These are phyloP conservation scores for Aphaenogaster rudis DNA, from an alignment of 1,140 invertebrate genomes.

Conservation along the genomic window DNA sequence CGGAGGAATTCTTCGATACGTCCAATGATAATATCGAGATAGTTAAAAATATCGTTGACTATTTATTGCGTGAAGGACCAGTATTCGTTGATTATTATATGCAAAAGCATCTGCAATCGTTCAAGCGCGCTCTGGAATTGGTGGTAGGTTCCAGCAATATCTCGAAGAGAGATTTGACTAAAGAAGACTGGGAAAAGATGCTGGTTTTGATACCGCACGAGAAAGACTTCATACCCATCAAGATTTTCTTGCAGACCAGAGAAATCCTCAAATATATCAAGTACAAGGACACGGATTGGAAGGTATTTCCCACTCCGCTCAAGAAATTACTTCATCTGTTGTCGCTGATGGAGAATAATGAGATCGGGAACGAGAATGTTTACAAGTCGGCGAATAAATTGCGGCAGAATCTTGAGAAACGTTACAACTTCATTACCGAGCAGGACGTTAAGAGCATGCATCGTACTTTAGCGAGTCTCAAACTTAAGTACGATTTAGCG, in stretches of 20 bases:
- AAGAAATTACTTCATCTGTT: conserved; percentile 51
- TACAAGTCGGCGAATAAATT: not conserved
- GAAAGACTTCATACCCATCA: conserved; percentile 2
- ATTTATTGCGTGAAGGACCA: conserved; percentile 2
- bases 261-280: conserved; percentile 29
- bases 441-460: conserved; percentile 28
- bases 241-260: not conserved
- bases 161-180: not conserved
- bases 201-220: conserved; percentile 17
- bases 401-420: not conserved
- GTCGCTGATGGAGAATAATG: not conserved
- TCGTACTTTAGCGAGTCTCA: conserved; percentile 10
- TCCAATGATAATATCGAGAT: not conserved
- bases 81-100: not conserved
- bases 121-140: conserved; percentile 16
- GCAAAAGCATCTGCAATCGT: conserved; percentile 26
- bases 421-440: conserved; percentile 51
- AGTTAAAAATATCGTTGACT: conserved; percentile 30
- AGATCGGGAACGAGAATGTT: not conserved
- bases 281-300: conserved; percentile 27
- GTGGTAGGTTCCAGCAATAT: not conserved
- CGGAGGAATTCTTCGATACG: not conserved
- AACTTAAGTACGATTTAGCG: conserved; percentile 1
- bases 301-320: conserved; percentile 1
- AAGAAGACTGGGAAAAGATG: conserved; percentile 26